Evolutionary conservation across 2,113 vertebrate species (phyloP), one percentile per base, ranked within the genome.

Genomic region (Nymphicus hollandicus): DNA sequence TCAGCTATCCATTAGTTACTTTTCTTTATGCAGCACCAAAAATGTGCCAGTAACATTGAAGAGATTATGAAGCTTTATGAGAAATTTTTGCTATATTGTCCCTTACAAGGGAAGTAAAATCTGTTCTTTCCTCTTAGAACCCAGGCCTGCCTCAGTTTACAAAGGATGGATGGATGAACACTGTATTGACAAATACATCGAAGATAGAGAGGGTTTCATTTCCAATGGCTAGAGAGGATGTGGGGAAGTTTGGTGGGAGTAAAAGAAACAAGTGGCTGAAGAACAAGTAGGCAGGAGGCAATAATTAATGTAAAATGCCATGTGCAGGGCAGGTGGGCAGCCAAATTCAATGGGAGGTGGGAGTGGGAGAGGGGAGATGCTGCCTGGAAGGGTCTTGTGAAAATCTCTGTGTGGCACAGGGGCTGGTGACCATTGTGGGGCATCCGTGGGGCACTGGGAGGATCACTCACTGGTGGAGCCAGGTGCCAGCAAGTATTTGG

Each of bases 191-290:
- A n/a, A 81, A 69, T 10, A 43, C 5, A 2, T 33, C 10, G 56
- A 81, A 72, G 14, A 8, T 2, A 72, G 14, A 8, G 1, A 33
- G 3, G 37, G 23, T 50, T 63, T 73, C 3, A 6, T 66, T 91
- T 88, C 68, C 31, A 29, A 39, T 0, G 17, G 53, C 46, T 47
- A 9, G 6, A 13, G 10, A 29, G 16, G 50, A 9, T 15, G 29
- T 0, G 1, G 29, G 23, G 43, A 71, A 47, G 15, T 14, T 50
- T 5, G 1, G 1, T 13, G 29, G 0, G 2, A 89, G n/a, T 35
- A 17, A 69, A 70, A 60, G 16, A 39, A 81, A 47, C 35, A 44
- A 86, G 53, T 5, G 28, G 17, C 13, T 1, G 13, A 16, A 13
- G 39, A 56, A 46, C 0, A 0, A 61, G 41, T 17, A 25, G 41